Evolutionary conservation across 2,888 invertebrate species (phyloP), one percentile per base, ranked within the genome.

Genomic region (Drosophila mimetica): DNA sequence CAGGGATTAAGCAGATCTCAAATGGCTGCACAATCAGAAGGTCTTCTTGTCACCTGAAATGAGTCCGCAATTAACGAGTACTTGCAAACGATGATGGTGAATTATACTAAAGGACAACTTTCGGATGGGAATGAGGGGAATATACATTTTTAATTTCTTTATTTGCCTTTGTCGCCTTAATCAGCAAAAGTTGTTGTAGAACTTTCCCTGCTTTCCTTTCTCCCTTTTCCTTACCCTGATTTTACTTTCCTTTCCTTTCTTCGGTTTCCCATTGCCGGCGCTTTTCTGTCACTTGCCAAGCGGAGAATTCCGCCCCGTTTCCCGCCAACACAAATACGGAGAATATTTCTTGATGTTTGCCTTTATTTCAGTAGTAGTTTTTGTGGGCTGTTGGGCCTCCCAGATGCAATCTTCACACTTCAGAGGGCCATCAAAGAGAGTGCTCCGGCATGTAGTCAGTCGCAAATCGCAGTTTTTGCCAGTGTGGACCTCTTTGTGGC

Each of bases 161-260:
- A 57, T 71, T 70, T 51, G 54, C 52, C 52, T 61, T 70, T 55
- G 71, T 52, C 70, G 60, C 70, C 70, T 52, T 61, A 71, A 71
- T 71, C 71, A 71, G 71, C 55, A 61, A 71, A 70, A 55, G 54
- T 50, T 66, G 66, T 48, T 41, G 47, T 44, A 47, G 50, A 64
- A 54, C 42, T 64, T 64, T 54, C 13, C 63, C 30, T 36, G 46
- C 37, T 46, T 13, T 28, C 37, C 44, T 37, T 39, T 48, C 13
- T n/a, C 46, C 36, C 16, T 41, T 61, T 42, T 61, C 47, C 46
- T 52, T 9, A 47, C 37, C 32, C 2, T 25, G 25, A 25, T 52
- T 51, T 25, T 32, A 32, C 50, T 37, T 51, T 53, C n/a, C 51
- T 37, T 28, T 20, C 30, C 61, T 44, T 37, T 32, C 30, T 50